Evolutionary conservation across 2,113 vertebrate species (phyloP).

Genomic region (Mohoua ochrocephala): DNA sequence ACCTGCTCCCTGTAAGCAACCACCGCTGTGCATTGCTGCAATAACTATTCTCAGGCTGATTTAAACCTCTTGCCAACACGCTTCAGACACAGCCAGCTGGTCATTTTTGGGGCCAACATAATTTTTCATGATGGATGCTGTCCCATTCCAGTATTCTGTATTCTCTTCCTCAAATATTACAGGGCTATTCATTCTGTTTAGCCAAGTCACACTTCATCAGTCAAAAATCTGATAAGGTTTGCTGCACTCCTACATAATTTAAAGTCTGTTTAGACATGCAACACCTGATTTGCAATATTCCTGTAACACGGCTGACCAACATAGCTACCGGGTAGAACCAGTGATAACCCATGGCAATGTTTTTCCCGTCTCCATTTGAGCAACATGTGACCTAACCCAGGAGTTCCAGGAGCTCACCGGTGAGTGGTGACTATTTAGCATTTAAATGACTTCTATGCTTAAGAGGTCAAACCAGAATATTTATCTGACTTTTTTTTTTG

Average conservation of each 20-base stretch:
- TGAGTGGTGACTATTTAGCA: neutral
- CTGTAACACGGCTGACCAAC: neutral
- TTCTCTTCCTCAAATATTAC: neutral
- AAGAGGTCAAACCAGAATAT: neutral
- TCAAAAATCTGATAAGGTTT: neutral
- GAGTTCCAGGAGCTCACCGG: neutral
- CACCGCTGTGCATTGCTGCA: neutral
- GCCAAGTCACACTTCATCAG: neutral
- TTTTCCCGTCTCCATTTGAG: neutral
- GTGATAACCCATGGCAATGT: neutral
- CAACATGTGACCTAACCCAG: neutral
- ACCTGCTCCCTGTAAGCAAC: neutral
- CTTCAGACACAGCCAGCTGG: neutral
- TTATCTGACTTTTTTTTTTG: neutral
- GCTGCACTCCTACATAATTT: neutral
- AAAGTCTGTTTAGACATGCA: neutral
- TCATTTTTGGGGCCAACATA: neutral
- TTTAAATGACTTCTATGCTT: rapidly evolving
- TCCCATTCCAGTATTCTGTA: neutral
- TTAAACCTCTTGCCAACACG: neutral
- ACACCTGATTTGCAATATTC: neutral
- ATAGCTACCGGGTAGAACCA: rapidly evolving
- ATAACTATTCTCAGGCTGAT: neutral
- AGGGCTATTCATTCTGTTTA: neutral
- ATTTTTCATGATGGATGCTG: neutral